Percentiles rank a stretch among this genome's conserved stretches.
These are phyloP conservation scores for Dipus sagitta DNA, from an alignment of 2,797 vertebrate species.

Conservation along the genomic window DNA sequence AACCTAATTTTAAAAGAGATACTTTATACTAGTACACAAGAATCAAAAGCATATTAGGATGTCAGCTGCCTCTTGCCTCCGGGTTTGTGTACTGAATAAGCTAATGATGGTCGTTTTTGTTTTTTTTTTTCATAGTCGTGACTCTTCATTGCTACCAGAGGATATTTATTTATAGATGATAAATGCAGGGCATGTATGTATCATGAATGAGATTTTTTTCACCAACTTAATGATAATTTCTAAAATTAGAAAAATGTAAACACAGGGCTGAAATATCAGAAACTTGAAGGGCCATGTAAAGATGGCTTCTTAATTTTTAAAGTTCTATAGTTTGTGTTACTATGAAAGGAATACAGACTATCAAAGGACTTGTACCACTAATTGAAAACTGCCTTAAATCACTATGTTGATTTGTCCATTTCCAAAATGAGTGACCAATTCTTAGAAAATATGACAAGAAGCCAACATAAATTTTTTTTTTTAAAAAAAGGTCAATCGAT, in stretches of 20 bases:
- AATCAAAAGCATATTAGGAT: slow-evolving; percentile 11
- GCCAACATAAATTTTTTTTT: neutral
- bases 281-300: neutral
- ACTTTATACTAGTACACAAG: neutral
- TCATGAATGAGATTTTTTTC: neutral
- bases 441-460: neutral
- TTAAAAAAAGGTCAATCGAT: neutral
- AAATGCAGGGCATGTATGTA: neutral
- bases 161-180: neutral
- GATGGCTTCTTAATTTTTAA: slow-evolving; percentile 12
- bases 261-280: neutral
- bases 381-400: neutral
- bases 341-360: neutral
- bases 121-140: neutral
- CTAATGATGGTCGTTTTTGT: neutral
- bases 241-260: neutral
- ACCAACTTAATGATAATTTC: slow-evolving; percentile 9
- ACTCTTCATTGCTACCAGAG: neutral
- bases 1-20: neutral
- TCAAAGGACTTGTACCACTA: neutral
- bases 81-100: neutral
- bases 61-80: neutral
- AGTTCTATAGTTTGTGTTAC: neutral
- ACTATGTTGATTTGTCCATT: neutral
- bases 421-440: slow-evolving; percentile 12